These are phyloP conservation scores for Porites evermanni DNA, from an alignment of 92 coral and sea anemone species.

Conservation along the genomic window DNA sequence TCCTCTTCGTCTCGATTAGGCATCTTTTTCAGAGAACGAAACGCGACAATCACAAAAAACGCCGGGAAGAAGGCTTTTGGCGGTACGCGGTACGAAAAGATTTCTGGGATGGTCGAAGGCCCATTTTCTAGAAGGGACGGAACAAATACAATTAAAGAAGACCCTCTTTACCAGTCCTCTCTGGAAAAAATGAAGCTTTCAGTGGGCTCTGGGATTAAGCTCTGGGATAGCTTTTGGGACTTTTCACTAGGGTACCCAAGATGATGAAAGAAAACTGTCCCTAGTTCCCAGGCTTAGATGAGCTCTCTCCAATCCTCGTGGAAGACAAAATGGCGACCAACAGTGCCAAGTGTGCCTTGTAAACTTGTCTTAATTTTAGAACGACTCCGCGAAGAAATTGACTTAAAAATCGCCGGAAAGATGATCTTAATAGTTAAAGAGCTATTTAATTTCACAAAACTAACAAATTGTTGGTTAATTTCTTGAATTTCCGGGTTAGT, in stretches of 20 bases:
- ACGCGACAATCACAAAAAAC: background rate
- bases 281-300: slow-evolving; percentile 45
- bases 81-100: slow-evolving; percentile 36
- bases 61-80: slow-evolving; percentile 52
- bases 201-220: background rate
- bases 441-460: background rate
- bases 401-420: background rate
- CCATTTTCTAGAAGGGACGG: background rate
- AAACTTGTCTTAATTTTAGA: slow-evolving; percentile 25
- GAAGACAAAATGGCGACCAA: slow-evolving; percentile 77
- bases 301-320: slow-evolving; percentile 71
- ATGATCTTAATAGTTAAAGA: slow-evolving; percentile 2
- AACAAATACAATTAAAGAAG: background rate
- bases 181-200: background rate
- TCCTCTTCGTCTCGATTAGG: slow-evolving; percentile 72
- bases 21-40: slow-evolving; percentile 52
- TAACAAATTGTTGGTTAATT: background rate
- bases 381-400: background rate
- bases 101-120: slow-evolving; percentile 13
- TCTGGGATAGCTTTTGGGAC: background rate
- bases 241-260: background rate
- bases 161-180: background rate
- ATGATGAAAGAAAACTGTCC: slow-evolving; percentile 8
- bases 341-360: background rate
- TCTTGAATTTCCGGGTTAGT: background rate